phyloP scores from a whole-genome alignment of 37 sponge, comb jelly and placozoan species.

The Corticium candelabrum region DNA sequence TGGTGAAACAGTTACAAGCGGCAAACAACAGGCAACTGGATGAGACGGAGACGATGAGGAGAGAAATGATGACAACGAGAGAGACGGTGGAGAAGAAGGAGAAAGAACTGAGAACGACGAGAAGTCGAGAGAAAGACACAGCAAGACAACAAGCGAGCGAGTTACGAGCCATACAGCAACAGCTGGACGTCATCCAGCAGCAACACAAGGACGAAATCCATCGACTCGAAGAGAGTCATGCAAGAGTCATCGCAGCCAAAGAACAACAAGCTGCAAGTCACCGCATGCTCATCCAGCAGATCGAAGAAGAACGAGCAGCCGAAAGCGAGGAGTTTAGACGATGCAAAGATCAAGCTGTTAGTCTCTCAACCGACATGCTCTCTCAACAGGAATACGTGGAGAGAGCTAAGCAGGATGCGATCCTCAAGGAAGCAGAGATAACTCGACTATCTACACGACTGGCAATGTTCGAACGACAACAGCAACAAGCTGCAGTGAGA shows the following conservation, averaged over 20 bases:
- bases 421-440: background rate
- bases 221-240: conserved; percentile 30
- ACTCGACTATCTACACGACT: background rate
- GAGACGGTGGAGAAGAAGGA: conserved; percentile 12
- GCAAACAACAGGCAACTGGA: background rate
- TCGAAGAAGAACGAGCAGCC: conserved; percentile 20
- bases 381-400: background rate
- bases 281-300: conserved; percentile 30
- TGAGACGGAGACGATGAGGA: background rate
- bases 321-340: conserved; percentile 48
- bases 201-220: conserved; percentile 6
- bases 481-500: background rate
- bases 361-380: background rate
- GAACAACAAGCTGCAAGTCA: conserved; percentile 42
- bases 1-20: background rate
- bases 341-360: conserved; percentile 14
- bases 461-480: background rate
- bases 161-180: background rate
- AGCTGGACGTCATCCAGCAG: background rate
- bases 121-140: background rate
- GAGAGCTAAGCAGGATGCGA: background rate
- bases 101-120: conserved; percentile 22
- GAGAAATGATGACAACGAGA: conserved; percentile 1
- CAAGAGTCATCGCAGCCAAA: conserved; percentile 14
- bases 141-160: background rate